Evolutionary conservation across 2,888 invertebrate species (phyloP).

Genomic region (Sycophila texana): DNA sequence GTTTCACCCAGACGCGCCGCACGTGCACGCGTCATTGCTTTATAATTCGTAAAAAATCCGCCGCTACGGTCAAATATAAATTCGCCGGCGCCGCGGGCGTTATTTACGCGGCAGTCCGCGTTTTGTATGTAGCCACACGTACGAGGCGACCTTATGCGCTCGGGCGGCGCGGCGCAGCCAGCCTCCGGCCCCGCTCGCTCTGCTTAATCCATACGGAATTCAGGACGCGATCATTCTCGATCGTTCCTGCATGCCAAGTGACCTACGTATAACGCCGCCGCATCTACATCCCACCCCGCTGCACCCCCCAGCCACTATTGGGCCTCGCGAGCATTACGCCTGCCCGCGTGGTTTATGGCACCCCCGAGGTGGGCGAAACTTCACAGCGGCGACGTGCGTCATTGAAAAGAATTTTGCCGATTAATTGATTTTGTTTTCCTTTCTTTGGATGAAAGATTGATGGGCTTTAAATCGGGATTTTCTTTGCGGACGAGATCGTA

Average conservation of each 20-base stretch:
- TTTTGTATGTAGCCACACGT: constrained; percentile 48
- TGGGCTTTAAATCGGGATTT: background rate
- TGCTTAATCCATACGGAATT: constrained; percentile 67
- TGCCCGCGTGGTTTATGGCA: constrained; percentile 20
- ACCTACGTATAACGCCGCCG: constrained; percentile 49
- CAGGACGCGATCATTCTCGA: constrained; percentile 61
- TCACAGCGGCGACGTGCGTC: constrained; percentile 11
- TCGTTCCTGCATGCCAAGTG: constrained; percentile 65
- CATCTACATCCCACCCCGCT: background rate
- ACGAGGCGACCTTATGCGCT: constrained; percentile 58
- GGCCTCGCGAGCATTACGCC: constrained; percentile 20
- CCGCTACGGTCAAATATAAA: constrained; percentile 39
- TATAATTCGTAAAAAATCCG: constrained; percentile 37
- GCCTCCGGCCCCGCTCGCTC: constrained; percentile 33
- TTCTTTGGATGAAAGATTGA: background rate
- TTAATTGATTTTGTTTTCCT: constrained; percentile 22
- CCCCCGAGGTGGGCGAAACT: constrained; percentile 21
- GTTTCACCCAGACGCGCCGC: background rate
- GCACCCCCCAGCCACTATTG: background rate
- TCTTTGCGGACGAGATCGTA: background rate
- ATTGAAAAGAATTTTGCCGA: constrained; percentile 47
- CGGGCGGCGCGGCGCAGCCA: background rate
- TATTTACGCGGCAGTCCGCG: constrained; percentile 44
- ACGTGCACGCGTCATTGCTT: constrained; percentile 29
- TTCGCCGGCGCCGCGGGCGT: constrained; percentile 18